Base-by-base conservation (phyloP, 2,113 vertebrate genomes). In the Strigops habroptila region DNA sequence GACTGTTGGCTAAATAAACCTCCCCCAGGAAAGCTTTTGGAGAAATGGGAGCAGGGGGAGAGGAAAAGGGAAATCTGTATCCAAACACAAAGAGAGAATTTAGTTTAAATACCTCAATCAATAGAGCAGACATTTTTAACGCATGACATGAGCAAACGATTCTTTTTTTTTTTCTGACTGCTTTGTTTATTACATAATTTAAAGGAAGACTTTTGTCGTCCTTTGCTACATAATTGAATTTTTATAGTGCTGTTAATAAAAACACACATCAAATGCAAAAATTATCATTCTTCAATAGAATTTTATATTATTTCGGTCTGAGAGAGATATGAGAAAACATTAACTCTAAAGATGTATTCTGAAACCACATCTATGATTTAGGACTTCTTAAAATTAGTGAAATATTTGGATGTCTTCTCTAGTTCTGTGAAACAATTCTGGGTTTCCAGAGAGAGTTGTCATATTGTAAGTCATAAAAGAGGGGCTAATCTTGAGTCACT, bases 131-230 rank as follows among this genome's bases (percentile, higher is more conserved):
- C 59, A 89, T 75, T 95, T 95, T 91, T 63, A 88, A 86, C 33
- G n/a, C 22, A 57, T 67, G 59, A 82, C 59, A 79, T 28, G 49
- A 91, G 62, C 12, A 90, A 95, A 86, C 18, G 2, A 51, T 91
- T 79, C n/a, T 62, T 59, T 67, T 51, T 57, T 49, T 48, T 78
- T 90, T 77, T 89, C 55, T 76, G 49, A 86, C 46, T 78, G 53
- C 51, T 85, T 93, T 95, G 78, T 95, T 96, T 97, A 91, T 67
- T 95, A 78, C 65, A 95, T 97, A 89, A 96, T 97, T 97, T 95
- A 91, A 92, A 93, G 71, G 83, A 93, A 82, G 43, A 37, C 81
- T 96, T 94, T 94, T 79, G 73, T 96, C 12, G 5, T 67, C 37
- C 80, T 95, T 96, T 95, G 79, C 62, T 92, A 69, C 37, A 30